These are phyloP conservation scores for Athalia cordata DNA, from an alignment of 2,888 invertebrate species.

Conservation along the genomic window DNA sequence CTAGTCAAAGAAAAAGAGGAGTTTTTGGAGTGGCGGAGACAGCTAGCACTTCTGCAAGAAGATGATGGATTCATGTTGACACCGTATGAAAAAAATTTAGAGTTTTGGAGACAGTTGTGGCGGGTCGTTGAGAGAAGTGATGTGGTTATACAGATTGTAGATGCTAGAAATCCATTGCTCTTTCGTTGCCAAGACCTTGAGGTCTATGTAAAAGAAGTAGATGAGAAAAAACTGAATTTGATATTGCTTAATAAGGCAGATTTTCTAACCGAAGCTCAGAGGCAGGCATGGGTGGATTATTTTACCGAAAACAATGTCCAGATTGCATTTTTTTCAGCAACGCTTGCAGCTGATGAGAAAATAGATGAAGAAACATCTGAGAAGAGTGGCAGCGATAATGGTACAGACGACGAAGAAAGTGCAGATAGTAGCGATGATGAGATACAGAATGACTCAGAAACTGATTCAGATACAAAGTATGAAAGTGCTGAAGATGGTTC, in stretches of 20 bases:
- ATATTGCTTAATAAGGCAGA: slow-evolving; percentile 98
- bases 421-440: slow-evolving; percentile 56
- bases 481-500: slow-evolving; percentile 56
- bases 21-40: slow-evolving; percentile 94
- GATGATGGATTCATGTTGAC: slow-evolving; percentile 89
- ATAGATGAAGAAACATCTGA: slow-evolving; percentile 61
- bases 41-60: slow-evolving; percentile 86
- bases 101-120: slow-evolving; percentile 99
- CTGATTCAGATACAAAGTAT: slow-evolving; percentile 58
- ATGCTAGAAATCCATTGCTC: slow-evolving; percentile 95
- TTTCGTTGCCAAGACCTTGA: slow-evolving; percentile 96
- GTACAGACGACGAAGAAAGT: slow-evolving; percentile 56
- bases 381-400: slow-evolving; percentile 55
- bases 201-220: slow-evolving; percentile 86
- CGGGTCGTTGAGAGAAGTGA: slow-evolving; percentile 98
- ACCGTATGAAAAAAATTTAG: slow-evolving; percentile 97
- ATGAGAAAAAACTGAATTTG: slow-evolving; percentile 83
- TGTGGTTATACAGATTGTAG: slow-evolving; percentile 94
- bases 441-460: slow-evolving; percentile 54
- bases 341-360: slow-evolving; percentile 76
- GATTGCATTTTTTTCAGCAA: slow-evolving; percentile 95
- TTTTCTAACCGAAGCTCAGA: slow-evolving; percentile 86
- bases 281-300: slow-evolving; percentile 90
- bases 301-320: slow-evolving; percentile 82
- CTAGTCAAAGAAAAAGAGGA: slow-evolving; percentile 85